These are phyloP conservation scores for Rostratula benghalensis DNA, from an alignment of 2,113 vertebrate genomes.

Conservation along the genomic window DNA sequence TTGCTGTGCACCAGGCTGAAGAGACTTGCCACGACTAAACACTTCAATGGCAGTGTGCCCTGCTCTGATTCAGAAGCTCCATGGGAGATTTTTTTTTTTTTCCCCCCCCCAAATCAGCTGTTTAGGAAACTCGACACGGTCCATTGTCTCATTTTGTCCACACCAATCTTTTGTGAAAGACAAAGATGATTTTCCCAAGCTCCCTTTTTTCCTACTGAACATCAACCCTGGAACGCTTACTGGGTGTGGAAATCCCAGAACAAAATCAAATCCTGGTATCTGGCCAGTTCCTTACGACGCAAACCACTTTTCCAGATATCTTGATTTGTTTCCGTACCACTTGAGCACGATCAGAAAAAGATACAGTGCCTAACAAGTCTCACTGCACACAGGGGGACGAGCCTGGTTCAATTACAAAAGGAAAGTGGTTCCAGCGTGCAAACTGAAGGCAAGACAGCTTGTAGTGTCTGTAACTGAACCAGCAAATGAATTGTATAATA, in stretches of 20 bases:
- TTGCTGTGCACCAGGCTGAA: background rate
- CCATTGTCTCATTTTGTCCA: background rate
- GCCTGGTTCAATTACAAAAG: conserved; percentile 29
- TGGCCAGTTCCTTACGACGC: background rate
- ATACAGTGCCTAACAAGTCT: background rate
- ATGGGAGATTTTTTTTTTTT: background rate
- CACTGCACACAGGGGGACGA: background rate
- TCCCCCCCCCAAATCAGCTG: background rate
- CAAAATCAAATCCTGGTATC: background rate
- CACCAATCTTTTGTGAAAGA: background rate
- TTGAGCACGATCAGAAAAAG: background rate
- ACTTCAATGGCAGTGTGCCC: background rate
- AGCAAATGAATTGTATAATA: conserved; percentile 36
- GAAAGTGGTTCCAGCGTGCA: conserved; percentile 15
- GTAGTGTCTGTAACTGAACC: conserved; percentile 29
- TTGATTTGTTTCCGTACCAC: background rate
- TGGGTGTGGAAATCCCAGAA: background rate
- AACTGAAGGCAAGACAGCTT: conserved; percentile 2
- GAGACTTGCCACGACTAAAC: background rate
- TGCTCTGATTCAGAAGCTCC: background rate
- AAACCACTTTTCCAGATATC: background rate
- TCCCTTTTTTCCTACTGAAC: background rate
- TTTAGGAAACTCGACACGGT: background rate
- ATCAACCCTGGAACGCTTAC: background rate
- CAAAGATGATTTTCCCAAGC: background rate